A percentile compares a stretch with the other conserved stretches of the same genome.
Evolutionary conservation across 30 jellyfish, hydroid and myxozoan species (phyloP).

Genomic region (Mastigias papua): DNA sequence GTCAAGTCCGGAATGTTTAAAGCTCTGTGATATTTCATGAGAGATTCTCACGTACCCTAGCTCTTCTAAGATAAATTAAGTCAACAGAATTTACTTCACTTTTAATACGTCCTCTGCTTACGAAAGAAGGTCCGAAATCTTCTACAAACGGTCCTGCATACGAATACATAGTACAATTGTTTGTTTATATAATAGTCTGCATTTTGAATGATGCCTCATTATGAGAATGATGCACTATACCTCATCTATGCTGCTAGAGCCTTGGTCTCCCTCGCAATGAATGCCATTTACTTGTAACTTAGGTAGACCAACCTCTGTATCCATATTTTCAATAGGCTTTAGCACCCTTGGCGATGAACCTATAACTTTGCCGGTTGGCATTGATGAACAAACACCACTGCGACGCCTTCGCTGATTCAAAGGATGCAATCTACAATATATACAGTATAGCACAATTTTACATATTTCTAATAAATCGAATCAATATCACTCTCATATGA

Average conservation of each 20-base stretch:
- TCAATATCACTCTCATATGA: too few species aligned
- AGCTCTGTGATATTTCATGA: too few species aligned
- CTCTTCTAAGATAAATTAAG: too few species aligned
- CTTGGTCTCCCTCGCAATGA: conserved; percentile 40
- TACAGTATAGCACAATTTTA: background rate
- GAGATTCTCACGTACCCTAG: too few species aligned
- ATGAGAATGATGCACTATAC: background rate
- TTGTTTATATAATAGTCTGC: too few species aligned
- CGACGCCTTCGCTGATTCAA: conserved; percentile 51
- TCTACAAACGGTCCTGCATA: too few species aligned
- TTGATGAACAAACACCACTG: conserved; percentile 65
- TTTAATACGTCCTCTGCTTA: too few species aligned
- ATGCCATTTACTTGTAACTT: conserved; percentile 54
- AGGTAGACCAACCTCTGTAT: conserved; percentile 15
- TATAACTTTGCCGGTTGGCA: conserved; percentile 39
- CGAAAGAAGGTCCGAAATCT: too few species aligned
- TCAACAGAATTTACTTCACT: too few species aligned
- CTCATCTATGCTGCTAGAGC: background rate
- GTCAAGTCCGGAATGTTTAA: too few species aligned
- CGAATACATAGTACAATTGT: too few species aligned
- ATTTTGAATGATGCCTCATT: background rate
- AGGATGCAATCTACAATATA: background rate
- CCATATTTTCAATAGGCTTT: background rate
- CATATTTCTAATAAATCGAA: background rate
- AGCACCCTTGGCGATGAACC: conserved; percentile 20